Percentiles rank a stretch among this genome's conserved stretches.
Conservation (phyloP, 2,888 invertebrate species). For the Alloscopus bannaensis region DNA sequence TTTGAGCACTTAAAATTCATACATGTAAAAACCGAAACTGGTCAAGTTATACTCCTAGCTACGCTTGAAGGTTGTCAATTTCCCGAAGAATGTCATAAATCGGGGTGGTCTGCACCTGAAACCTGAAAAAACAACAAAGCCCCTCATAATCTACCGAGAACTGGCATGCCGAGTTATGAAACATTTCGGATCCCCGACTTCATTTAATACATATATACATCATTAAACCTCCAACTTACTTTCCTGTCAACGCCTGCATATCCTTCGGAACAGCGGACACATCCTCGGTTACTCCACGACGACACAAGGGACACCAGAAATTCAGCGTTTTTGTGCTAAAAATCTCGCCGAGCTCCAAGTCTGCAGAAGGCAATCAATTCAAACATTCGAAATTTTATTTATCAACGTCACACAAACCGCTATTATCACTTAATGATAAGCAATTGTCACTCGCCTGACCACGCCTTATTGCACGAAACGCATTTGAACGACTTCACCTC, state of each 20-base stretch:
- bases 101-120: conserved; percentile 21
- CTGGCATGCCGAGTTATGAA: too few relatives aligned
- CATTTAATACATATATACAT: too few relatives aligned
- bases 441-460: conserved; percentile 82
- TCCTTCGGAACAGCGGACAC: conserved; percentile 3
- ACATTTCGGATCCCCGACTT: too few relatives aligned
- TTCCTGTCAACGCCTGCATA: conserved; percentile 4
- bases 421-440: not conserved
- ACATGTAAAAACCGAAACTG: not conserved
- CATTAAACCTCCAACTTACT: too few relatives aligned
- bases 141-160: too few relatives aligned
- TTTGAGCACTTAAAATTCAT: too few relatives aligned
- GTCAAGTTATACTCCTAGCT: not conserved
- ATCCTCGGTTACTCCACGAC: conserved; percentile 2
- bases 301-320: conserved; percentile 11
- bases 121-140: too few relatives aligned
- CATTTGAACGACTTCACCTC: conserved; percentile 97
- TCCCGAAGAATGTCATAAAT: conserved; percentile 25
- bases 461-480: conserved; percentile 92
- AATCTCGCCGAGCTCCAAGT: conserved; percentile 30
- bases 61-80: conserved; percentile 12
- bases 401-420: not conserved
- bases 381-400: not conserved
- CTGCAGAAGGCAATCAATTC: not conserved
- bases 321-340: not conserved